Conservation (phyloP, 2,888 invertebrate species). For the Drosophila melanosoma region DNA sequence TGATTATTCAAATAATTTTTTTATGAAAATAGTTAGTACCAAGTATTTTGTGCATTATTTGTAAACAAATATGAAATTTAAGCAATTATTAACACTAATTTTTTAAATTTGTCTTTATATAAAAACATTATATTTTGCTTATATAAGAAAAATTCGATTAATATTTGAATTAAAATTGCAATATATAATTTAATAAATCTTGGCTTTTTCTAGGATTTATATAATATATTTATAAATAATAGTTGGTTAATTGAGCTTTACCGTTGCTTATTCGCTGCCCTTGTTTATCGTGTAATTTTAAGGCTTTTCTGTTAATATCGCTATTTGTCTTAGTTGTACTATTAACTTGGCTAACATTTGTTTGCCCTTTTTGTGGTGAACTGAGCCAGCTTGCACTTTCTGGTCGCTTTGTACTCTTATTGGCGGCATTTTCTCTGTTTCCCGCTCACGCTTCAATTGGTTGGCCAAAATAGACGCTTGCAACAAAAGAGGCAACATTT, state of each 20-base stretch:
- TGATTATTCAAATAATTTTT: neutral
- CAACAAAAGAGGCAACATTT: constrained; percentile 34
- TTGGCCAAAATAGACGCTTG: constrained; percentile 20
- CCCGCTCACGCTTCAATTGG: constrained; percentile 34
- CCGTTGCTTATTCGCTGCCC: constrained; percentile 1
- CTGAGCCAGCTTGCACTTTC: constrained; percentile 10
- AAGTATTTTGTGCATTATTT: neutral
- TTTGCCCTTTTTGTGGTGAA: constrained; percentile 40
- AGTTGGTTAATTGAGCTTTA: constrained; percentile 1
- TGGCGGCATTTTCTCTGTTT: constrained; percentile 38
- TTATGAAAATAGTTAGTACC: neutral
- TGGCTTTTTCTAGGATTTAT: neutral
- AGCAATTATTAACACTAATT: neutral
- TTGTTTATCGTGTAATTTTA: neutral
- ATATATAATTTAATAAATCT: neutral
- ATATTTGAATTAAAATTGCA: neutral
- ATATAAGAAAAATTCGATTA: neutral
- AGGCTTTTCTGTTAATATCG: neutral
- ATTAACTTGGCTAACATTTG: constrained; percentile 31
- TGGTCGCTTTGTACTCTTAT: constrained; percentile 15
- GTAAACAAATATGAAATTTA: neutral
- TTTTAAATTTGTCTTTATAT: neutral
- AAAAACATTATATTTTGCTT: too few relatives aligned
- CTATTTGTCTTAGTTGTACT: constrained; percentile 9
- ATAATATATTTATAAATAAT: neutral